Percentiles rank a stretch among this genome's conserved stretches.
These are phyloP conservation scores for Aspiorhynchus laticeps DNA, from an alignment of 2,113 vertebrate species.

Conservation along the genomic window DNA sequence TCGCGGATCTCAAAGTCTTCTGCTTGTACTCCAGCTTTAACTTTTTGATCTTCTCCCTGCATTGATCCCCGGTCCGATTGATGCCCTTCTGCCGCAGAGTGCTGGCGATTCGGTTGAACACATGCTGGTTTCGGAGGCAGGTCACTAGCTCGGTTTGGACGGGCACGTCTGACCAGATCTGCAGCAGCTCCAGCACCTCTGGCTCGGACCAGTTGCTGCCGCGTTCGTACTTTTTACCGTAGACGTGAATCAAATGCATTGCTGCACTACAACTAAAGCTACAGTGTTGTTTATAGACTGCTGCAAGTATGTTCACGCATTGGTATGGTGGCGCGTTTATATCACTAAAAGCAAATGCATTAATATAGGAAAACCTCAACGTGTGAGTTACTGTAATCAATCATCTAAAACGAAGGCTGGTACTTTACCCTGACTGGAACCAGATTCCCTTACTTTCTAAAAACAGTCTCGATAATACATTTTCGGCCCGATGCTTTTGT, in stretches of 20 bases:
- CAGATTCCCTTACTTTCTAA: conserved; percentile 48
- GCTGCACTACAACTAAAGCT: background rate
- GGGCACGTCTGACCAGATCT: conserved; percentile 86
- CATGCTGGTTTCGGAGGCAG: conserved; percentile 86
- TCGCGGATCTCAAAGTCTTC: conserved; percentile 74
- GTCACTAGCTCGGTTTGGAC: conserved; percentile 87
- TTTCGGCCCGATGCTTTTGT: conserved; percentile 21
- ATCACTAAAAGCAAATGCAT: background rate
- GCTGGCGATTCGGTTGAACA: conserved; percentile 87
- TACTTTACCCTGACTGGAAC: conserved; percentile 53
- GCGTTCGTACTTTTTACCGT: conserved; percentile 83
- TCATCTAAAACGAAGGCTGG: background rate
- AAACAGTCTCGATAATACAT: background rate
- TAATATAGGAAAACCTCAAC: background rate
- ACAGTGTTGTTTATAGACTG: conserved; percentile 16
- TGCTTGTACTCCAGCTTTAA: conserved; percentile 92
- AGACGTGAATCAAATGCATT: conserved; percentile 58
- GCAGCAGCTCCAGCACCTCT: conserved; percentile 87
- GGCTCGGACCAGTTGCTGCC: conserved; percentile 91
- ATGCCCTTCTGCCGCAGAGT: conserved; percentile 83
- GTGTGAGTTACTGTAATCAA: background rate
- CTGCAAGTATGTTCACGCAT: conserved; percentile 13
- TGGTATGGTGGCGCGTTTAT: background rate
- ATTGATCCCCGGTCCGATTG: conserved; percentile 84
- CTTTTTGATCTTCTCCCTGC: conserved; percentile 91